Evolutionary conservation across 2,113 vertebrate species (phyloP).

Genomic region (Scytalopus superciliaris): DNA sequence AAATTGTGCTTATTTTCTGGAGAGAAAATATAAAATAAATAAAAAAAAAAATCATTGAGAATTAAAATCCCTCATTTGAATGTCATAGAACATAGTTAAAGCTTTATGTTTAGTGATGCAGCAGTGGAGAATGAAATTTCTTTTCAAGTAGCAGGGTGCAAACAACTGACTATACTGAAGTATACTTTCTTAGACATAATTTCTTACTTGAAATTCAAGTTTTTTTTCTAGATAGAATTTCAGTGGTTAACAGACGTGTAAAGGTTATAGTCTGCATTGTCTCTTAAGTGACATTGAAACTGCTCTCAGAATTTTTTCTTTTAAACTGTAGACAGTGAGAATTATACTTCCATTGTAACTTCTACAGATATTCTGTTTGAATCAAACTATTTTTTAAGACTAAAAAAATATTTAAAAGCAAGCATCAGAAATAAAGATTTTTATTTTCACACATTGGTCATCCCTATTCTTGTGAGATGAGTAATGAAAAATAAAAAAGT

Average conservation of each 20-base stretch:
- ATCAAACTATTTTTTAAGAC: background rate
- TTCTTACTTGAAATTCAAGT: background rate
- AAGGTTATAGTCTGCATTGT: rapidly evolving
- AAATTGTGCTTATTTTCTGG: background rate
- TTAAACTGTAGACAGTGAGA: background rate
- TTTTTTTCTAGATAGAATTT: background rate
- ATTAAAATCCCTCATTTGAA: background rate
- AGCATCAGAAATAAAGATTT: background rate
- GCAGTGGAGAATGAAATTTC: background rate
- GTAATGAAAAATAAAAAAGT: background rate
- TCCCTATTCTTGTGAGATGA: background rate
- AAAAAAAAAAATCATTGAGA: background rate
- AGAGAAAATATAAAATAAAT: background rate
- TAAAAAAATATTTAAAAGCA: background rate
- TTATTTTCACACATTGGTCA: background rate
- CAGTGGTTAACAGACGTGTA: background rate
- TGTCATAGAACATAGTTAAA: background rate
- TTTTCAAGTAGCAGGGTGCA: background rate
- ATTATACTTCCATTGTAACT: background rate
- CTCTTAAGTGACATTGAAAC: background rate
- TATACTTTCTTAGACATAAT: background rate
- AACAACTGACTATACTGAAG: background rate
- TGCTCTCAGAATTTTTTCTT: background rate
- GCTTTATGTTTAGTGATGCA: background rate
- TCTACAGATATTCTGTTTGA: background rate